Percentiles rank a stretch among this genome's conserved stretches.
Evolutionary conservation across 2,888 invertebrate genomes (phyloP).

Genomic region (Pteria penguin): DNA sequence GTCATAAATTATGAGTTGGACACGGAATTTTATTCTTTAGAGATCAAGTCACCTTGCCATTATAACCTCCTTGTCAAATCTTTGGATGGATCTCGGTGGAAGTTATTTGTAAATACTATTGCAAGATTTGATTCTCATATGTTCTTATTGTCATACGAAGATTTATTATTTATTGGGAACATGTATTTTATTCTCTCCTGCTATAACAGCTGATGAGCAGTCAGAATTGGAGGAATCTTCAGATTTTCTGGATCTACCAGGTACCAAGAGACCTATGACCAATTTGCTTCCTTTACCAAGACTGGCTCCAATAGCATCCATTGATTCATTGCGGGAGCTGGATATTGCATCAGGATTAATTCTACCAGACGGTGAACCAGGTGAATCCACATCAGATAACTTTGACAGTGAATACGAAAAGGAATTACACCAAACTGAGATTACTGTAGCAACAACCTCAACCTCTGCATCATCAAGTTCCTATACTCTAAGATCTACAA

Average conservation of each 20-base stretch:
- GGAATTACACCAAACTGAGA: slow-evolving; percentile 54
- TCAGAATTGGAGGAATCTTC: background rate
- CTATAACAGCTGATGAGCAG: slow-evolving; percentile 10
- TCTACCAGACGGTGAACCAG: slow-evolving; percentile 60
- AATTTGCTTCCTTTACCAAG: slow-evolving; percentile 45
- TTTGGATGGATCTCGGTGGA: no score
- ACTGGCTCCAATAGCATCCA: slow-evolving; percentile 79
- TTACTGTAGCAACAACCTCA: slow-evolving; percentile 48
- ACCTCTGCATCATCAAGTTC: slow-evolving; percentile 66
- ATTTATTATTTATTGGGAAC: no score
- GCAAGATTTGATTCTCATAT: no score
- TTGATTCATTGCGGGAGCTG: slow-evolving; percentile 77
- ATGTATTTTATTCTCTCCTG: background rate
- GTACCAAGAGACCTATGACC: background rate
- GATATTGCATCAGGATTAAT: slow-evolving; percentile 58
- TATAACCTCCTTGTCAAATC: no score
- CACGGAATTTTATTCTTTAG: no score
- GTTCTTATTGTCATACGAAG: no score
- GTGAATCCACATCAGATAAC: slow-evolving; percentile 66
- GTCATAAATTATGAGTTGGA: no score
- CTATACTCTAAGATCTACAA: slow-evolving; percentile 61
- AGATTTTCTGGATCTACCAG: background rate
- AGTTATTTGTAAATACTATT: no score
- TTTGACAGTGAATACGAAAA: slow-evolving; percentile 55
- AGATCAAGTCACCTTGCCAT: no score